Conservation (phyloP, 2,113 vertebrate species). For the Toxostoma redivivum region DNA sequence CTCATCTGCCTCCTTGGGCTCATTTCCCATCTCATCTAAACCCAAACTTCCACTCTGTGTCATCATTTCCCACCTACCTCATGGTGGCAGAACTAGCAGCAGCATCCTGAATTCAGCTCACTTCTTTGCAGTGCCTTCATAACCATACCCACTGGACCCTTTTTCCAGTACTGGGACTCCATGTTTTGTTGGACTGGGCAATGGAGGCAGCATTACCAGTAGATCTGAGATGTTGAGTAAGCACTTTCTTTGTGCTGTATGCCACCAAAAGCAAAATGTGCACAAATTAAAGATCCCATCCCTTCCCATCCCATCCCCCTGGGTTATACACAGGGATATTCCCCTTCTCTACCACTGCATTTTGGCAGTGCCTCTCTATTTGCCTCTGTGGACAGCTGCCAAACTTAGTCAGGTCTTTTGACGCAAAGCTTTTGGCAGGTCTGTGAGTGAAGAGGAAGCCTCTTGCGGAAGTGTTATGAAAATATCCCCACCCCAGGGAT, state of each 20-base stretch:
- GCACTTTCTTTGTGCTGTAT: accelerated
- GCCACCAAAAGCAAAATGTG: neutral
- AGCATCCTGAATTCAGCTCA: neutral
- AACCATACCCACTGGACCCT: neutral
- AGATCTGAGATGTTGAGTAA: neutral
- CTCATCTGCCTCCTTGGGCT: accelerated
- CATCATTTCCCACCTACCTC: neutral
- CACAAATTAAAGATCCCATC: neutral
- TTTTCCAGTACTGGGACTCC: neutral
- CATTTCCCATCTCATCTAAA: neutral
- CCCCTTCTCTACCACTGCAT: neutral
- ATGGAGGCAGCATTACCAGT: accelerated
- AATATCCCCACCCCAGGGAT: neutral
- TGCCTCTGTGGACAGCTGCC: neutral
- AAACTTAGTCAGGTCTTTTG: neutral
- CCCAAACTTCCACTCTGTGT: neutral
- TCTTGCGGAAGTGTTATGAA: neutral
- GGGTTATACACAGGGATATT: neutral
- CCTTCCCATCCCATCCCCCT: too few relatives aligned
- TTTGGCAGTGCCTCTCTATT: neutral
- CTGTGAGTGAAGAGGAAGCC: neutral
- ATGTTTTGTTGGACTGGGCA: accelerated
- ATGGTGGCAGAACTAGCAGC: neutral
- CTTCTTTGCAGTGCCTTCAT: neutral
- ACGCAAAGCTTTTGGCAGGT: neutral